A percentile compares a stretch with the other conserved stretches of the same genome.
Evolutionary conservation across 2,888 invertebrate species (phyloP).

Genomic region (Himalopsyche anomala): DNA sequence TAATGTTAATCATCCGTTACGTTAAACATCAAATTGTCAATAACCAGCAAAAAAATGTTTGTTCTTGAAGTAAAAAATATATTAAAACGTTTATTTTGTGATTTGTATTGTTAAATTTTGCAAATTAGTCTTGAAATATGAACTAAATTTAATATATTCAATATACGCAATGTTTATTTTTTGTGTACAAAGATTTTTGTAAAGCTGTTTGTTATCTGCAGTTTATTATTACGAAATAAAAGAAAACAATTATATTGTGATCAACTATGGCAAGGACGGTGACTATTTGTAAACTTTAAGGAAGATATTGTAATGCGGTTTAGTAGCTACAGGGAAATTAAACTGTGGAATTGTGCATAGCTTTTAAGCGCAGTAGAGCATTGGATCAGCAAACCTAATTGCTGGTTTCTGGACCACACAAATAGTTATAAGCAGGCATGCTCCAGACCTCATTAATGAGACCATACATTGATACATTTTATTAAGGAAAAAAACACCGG

Average conservation of each 20-base stretch:
- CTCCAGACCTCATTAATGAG: slow-evolving; percentile 3
- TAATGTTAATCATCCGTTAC: too few relatives aligned
- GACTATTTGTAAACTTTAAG: slow-evolving; percentile 12
- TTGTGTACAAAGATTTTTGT: too few relatives aligned
- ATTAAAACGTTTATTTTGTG: too few relatives aligned
- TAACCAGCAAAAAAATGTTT: too few relatives aligned
- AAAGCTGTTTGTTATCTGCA: too few relatives aligned
- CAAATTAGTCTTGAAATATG: too few relatives aligned
- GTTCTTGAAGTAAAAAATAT: too few relatives aligned
- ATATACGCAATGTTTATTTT: too few relatives aligned
- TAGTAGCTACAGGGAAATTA: slow-evolving; percentile 45
- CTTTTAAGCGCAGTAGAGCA: slow-evolving; percentile 54
- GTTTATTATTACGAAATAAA: too few relatives aligned
- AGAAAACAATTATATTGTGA: neutral
- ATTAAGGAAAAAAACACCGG: neutral
- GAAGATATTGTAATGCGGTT: slow-evolving; percentile 31
- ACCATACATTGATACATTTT: neutral
- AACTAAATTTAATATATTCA: too few relatives aligned
- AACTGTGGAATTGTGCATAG: slow-evolving; percentile 51
- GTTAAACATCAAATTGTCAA: too few relatives aligned
- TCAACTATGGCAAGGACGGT: neutral
- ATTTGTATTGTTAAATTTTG: too few relatives aligned
- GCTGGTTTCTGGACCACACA: slow-evolving; percentile 44
- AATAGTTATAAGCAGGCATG: slow-evolving; percentile 37
- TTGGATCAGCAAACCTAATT: slow-evolving; percentile 55